Evolutionary conservation across 1,140 invertebrate genomes (phyloP), one percentile per base, ranked within the genome.

Genomic region (Spodoptera frugiperda): DNA sequence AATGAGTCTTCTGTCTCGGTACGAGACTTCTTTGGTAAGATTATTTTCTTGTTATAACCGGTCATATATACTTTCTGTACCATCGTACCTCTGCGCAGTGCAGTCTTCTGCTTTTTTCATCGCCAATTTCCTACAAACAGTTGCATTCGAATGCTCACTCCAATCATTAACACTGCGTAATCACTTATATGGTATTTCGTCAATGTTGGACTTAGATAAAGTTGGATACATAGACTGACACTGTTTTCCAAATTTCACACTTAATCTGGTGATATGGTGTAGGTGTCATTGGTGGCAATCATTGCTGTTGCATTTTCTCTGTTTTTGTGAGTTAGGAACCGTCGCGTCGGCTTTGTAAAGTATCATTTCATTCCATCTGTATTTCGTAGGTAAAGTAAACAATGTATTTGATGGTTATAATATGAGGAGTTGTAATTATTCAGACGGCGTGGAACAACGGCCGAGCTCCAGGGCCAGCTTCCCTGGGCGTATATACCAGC

Each of bases 401-500:
- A 1, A 11, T 21, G 54, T 25, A 9, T 21, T 12, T 55, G 0
- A n/a, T 17, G 19, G 11, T 19, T 14, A 11, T 33, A 33, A 67
- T 12, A 10, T 3, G 11, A 11, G 46, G 1, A 53, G 44, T 25
- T 68, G 14, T 53, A 19, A n/a, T 68, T 46, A 19, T 46, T 0
- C 48, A 82, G 87, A 44, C 84, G 89, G 2, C 81, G 87, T 1
- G 86, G 84, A 55, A 90, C 89, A 1, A 85, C 84, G 4, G 83
- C 79, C 0, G 88, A 88, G 55, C 82, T 91, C 44, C 86, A 88
- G 55, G 84, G 89, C 2, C 91, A 93, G 78, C 68, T 90, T 51
- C 91, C 91, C 2, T 93, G 91, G 91, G 82, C 87, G 10, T 92
- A 92, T 77, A 84, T 91, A 61, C 89, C 87, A 0, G 78, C 87